phyloP scores from a whole-genome alignment of 2,113 vertebrate species.

The Podarcis muralis region DNA sequence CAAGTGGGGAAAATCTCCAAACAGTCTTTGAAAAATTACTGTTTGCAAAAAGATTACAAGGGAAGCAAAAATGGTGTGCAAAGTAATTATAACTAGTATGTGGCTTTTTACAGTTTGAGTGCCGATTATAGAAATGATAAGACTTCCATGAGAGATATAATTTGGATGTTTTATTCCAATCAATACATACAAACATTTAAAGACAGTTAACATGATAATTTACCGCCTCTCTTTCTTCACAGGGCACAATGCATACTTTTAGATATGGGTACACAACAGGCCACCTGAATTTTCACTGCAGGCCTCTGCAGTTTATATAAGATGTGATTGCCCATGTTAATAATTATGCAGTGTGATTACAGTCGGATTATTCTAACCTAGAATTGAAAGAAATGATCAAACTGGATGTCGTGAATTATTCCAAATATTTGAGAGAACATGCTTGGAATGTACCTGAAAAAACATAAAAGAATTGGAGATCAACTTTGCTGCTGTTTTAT shows the following conservation, averaged over 20 bases:
- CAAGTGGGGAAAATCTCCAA: constrained; percentile 28
- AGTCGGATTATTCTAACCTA: neutral
- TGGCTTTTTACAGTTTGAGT: constrained; percentile 42
- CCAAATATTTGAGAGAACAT: neutral
- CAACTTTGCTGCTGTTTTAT: neutral
- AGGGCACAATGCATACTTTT: neutral
- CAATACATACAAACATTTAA: constrained; percentile 27
- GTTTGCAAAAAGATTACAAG: constrained; percentile 58
- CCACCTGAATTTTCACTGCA: neutral
- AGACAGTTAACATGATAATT: neutral
- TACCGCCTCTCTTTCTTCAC: neutral
- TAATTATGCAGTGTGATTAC: neutral
- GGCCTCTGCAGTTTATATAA: neutral
- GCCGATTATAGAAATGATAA: constrained; percentile 11
- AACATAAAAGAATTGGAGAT: neutral
- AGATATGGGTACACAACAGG: neutral
- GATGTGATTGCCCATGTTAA: neutral
- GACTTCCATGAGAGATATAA: constrained; percentile 6
- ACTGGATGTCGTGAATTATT: neutral
- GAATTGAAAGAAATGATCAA: neutral
- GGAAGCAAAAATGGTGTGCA: constrained; percentile 48
- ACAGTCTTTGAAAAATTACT: constrained; percentile 64
- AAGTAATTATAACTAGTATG: constrained; percentile 49
- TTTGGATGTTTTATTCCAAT: constrained; percentile 41
- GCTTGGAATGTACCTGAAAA: neutral